Percentiles rank a stretch among this genome's conserved stretches.
Conservation (phyloP, 2,113 vertebrate species). For the Xenus cinereus region DNA sequence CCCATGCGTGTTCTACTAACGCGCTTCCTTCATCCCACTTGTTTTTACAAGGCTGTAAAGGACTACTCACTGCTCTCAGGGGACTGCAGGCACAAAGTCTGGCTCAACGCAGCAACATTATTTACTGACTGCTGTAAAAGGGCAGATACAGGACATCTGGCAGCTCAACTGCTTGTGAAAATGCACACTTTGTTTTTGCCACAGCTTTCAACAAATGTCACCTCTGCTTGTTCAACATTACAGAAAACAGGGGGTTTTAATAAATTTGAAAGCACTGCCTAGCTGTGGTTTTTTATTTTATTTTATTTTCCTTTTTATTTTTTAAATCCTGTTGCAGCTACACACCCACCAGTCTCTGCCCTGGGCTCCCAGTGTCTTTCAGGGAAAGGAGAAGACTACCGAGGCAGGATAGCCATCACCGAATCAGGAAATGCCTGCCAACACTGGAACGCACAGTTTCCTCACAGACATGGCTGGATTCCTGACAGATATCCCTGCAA, state of each 20-base stretch:
- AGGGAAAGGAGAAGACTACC: constrained; percentile 80
- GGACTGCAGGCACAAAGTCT: background rate
- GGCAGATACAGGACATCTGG: background rate
- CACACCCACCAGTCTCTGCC: constrained; percentile 66
- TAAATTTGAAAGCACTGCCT: background rate
- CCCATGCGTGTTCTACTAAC: background rate
- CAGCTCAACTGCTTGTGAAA: background rate
- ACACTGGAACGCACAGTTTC: constrained; percentile 82
- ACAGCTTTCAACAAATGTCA: background rate
- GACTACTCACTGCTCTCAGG: background rate
- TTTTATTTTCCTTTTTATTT: background rate
- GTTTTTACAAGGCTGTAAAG: background rate
- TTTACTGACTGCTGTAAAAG: background rate
- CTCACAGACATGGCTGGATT: constrained; percentile 85
- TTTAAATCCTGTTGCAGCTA: constrained; percentile 65
- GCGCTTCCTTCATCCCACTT: background rate
- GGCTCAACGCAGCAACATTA: background rate
- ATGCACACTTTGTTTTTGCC: background rate
- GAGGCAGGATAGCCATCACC: constrained; percentile 79
- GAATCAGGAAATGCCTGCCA: constrained; percentile 84
- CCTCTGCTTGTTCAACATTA: background rate
- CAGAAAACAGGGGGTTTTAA: background rate
- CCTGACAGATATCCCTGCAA: constrained; percentile 93
- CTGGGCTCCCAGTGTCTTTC: constrained; percentile 80
- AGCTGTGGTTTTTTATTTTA: background rate